phyloP scores from a whole-genome alignment of 2,888 invertebrate genomes.

The Malacosoma neustria region DNA sequence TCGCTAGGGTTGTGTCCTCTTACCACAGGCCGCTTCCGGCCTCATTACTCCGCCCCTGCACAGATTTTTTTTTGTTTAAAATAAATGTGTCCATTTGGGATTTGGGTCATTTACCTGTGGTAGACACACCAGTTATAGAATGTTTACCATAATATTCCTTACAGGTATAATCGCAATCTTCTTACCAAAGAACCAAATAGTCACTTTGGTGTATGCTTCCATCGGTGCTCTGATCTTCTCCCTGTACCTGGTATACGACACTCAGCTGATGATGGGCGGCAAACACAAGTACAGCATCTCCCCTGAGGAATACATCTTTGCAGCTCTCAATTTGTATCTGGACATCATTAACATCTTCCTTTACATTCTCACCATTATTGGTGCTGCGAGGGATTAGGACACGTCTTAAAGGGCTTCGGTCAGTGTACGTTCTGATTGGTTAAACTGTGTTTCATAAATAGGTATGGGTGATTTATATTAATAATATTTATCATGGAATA shows the following conservation, averaged over 20 bases:
- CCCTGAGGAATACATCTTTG: slow-evolving; percentile 96
- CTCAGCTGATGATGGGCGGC: slow-evolving; percentile 93
- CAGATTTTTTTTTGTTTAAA: too few species aligned
- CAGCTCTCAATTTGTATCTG: slow-evolving; percentile 90
- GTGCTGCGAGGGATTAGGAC: slow-evolving; percentile 51
- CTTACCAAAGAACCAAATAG: slow-evolving; percentile 64
- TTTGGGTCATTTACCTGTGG: too few species aligned
- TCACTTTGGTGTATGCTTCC: slow-evolving; percentile 86
- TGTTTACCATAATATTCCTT: too few species aligned
- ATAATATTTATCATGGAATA: too few species aligned
- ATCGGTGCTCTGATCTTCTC: slow-evolving; percentile 92
- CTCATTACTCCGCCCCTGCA: too few species aligned
- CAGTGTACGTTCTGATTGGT: too few species aligned
- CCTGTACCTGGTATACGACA: slow-evolving; percentile 92
- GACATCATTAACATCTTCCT: slow-evolving; percentile 94
- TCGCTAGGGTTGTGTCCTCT: too few species aligned
- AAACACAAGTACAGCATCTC: slow-evolving; percentile 92
- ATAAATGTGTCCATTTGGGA: too few species aligned
- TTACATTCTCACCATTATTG: slow-evolving; percentile 87
- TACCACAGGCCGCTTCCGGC: too few species aligned
- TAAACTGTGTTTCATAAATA: too few species aligned
- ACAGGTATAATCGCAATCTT: slow-evolving; percentile 81
- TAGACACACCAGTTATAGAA: too few species aligned
- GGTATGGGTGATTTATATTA: too few species aligned
- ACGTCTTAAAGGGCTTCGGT: not conserved